These are phyloP conservation scores for Ligdia adustata DNA, from an alignment of 2,888 invertebrate genomes.

Conservation along the genomic window DNA sequence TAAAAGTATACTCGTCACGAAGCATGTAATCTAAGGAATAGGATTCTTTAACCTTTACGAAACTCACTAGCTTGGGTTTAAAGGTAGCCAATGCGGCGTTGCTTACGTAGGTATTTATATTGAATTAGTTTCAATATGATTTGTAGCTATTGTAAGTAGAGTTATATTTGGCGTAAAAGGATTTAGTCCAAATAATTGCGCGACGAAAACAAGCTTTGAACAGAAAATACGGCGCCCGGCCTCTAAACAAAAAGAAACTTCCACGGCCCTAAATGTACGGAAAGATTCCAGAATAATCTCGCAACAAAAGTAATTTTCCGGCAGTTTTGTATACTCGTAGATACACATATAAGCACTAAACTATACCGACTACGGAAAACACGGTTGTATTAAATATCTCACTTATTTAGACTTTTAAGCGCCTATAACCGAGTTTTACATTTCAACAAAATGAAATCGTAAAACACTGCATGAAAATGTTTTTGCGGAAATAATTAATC, in stretches of 20 bases:
- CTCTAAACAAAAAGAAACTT: constrained; percentile 47
- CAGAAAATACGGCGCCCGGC: constrained; percentile 47
- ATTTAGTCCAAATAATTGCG: constrained; percentile 33
- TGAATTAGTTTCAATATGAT: too few relatives aligned
- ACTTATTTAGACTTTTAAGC: too few relatives aligned
- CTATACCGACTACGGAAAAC: constrained; percentile 39
- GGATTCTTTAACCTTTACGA: too few relatives aligned
- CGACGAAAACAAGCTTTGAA: constrained; percentile 40
- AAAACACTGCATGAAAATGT: not conserved
- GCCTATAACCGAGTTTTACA: constrained; percentile 17
- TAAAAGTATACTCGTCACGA: too few relatives aligned
- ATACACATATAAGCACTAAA: constrained; percentile 32
- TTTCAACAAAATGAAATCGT: constrained; percentile 25
- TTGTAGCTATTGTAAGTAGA: too few relatives aligned
- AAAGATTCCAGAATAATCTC: constrained; percentile 64
- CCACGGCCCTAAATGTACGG: constrained; percentile 41
- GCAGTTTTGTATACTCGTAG: constrained; percentile 37
- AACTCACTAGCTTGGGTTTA: too few relatives aligned
- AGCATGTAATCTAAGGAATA: too few relatives aligned
- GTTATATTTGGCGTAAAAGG: constrained; percentile 26
- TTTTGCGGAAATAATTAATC: constrained; percentile 19
- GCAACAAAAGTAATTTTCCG: constrained; percentile 70
- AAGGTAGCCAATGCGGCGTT: too few relatives aligned
- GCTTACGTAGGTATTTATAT: too few relatives aligned
- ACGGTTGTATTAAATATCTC: too few relatives aligned